Percentiles rank a stretch among this genome's conserved stretches.
Evolutionary conservation across 2,888 invertebrate genomes (phyloP).

Genomic region (Coenonympha arcania): DNA sequence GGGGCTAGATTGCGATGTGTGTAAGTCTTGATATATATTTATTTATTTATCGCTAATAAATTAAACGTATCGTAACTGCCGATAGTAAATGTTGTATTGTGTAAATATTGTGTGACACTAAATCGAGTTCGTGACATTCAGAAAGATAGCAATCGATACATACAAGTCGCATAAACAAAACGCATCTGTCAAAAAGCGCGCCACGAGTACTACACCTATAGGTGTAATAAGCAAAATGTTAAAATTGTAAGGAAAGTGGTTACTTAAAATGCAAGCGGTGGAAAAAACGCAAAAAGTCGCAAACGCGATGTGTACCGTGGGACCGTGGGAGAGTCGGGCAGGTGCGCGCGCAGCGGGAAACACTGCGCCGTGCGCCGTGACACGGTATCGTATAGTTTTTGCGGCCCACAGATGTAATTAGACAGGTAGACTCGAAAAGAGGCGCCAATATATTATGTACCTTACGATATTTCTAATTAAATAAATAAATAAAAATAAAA

Average conservation of each 20-base stretch:
- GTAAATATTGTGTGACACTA: no score
- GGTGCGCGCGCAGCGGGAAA: conserved; percentile 45
- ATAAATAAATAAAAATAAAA: no score
- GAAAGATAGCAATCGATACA: no score
- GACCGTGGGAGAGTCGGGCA: conserved; percentile 69
- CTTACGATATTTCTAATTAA: no score
- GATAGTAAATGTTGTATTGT: no score
- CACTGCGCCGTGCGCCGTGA: conserved; percentile 35
- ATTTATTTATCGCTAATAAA: no score
- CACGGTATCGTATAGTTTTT: conserved; percentile 33
- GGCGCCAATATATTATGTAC: neutral
- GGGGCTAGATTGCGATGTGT: no score
- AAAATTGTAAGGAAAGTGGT: conserved; percentile 68
- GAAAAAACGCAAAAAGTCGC: conserved; percentile 44
- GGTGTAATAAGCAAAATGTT: conserved; percentile 49
- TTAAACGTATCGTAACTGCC: no score
- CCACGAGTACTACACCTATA: conserved; percentile 41
- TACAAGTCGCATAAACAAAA: conserved; percentile 18
- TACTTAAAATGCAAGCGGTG: conserved; percentile 57
- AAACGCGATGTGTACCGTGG: conserved; percentile 58
- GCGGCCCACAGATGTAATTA: conserved; percentile 16
- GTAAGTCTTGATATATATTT: no score
- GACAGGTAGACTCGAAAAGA: neutral
- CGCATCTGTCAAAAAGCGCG: conserved; percentile 25
- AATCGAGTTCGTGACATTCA: no score